Evolutionary conservation across 2,888 invertebrate genomes (phyloP).

Genomic region (Drosophila tanythrix): DNA sequence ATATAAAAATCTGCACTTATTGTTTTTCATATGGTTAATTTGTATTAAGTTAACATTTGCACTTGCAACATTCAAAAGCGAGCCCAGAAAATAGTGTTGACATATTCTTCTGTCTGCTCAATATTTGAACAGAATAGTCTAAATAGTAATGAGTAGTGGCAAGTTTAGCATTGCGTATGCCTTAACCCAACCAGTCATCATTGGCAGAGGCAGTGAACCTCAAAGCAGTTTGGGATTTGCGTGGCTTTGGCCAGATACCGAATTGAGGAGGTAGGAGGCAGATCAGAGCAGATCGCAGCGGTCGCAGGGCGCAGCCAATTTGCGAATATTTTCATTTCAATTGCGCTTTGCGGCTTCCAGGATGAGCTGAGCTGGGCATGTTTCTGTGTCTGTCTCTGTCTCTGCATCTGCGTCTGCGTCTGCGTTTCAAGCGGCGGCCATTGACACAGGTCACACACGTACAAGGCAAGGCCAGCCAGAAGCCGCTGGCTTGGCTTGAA

Average conservation of each 20-base stretch:
- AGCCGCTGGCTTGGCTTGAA: constrained; percentile 21
- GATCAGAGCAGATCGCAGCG: constrained; percentile 31
- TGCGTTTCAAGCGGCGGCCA: constrained; percentile 49
- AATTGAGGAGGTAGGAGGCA: constrained; percentile 8
- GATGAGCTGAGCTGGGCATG: constrained; percentile 40
- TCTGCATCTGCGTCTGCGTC: constrained; percentile 31
- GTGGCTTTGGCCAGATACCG: constrained; percentile 34
- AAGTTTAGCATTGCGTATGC: not conserved
- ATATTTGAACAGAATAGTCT: not conserved
- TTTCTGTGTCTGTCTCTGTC: constrained; percentile 18
- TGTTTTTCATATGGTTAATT: not conserved
- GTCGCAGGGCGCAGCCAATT: constrained; percentile 80
- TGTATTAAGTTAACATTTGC: not conserved
- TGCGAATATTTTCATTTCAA: constrained; percentile 83
- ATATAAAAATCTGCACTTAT: not conserved
- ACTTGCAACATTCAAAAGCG: not conserved
- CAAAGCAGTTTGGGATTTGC: constrained; percentile 48
- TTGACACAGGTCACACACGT: constrained; percentile 76
- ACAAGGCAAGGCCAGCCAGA: constrained; percentile 62
- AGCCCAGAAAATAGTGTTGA: not conserved
- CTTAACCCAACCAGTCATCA: constrained; percentile 8
- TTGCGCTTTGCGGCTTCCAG: constrained; percentile 70
- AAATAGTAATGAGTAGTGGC: not conserved
- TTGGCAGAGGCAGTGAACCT: constrained; percentile 19
- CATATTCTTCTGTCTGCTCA: not conserved